Percentiles rank a stretch among this genome's conserved stretches.
Evolutionary conservation across 2,888 invertebrate genomes (phyloP).

Genomic region (Drosophila merina): DNA sequence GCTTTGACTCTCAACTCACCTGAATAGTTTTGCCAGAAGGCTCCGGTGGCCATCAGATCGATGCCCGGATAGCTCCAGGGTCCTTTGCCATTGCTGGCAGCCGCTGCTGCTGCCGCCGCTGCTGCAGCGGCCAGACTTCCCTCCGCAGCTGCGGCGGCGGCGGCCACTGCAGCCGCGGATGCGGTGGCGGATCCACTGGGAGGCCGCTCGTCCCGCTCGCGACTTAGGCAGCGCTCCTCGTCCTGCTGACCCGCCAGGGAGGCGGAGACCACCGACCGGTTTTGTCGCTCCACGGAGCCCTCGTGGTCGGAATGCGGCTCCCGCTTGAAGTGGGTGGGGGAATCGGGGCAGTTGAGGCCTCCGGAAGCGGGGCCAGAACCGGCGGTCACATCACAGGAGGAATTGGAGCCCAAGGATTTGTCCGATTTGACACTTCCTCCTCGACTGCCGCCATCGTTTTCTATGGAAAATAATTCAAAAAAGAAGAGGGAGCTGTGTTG

Average conservation of each 20-base stretch:
- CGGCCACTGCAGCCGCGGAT: slow-evolving; percentile 72
- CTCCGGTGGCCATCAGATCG: slow-evolving; percentile 93
- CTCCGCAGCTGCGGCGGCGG: slow-evolving; percentile 77
- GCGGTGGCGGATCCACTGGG: slow-evolving; percentile 73
- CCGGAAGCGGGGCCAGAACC: slow-evolving; percentile 38
- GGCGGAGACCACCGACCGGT: slow-evolving; percentile 46
- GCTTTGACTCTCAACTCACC: slow-evolving; percentile 86
- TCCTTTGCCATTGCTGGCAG: slow-evolving; percentile 84
- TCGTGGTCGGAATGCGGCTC: slow-evolving; percentile 82
- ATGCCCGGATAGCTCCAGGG: slow-evolving; percentile 89
- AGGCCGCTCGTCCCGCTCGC: slow-evolving; percentile 82
- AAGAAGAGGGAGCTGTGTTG: slow-evolving; percentile 78
- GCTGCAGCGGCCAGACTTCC: slow-evolving; percentile 79
- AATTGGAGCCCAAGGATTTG: slow-evolving; percentile 69
- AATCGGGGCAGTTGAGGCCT: slow-evolving; percentile 72
- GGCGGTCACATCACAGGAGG: slow-evolving; percentile 74
- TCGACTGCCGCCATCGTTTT: slow-evolving; percentile 82
- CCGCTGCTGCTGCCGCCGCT: slow-evolving; percentile 80
- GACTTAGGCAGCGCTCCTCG: slow-evolving; percentile 70
- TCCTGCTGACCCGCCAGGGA: slow-evolving; percentile 44
- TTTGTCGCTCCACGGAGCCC: slow-evolving; percentile 72
- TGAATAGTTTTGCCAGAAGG: slow-evolving; percentile 96
- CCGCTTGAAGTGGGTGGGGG: slow-evolving; percentile 81
- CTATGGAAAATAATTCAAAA: slow-evolving; percentile 48
- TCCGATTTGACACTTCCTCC: slow-evolving; percentile 83